Percentiles rank a stretch among this genome's conserved stretches.
phyloP scores from a whole-genome alignment of 2,888 invertebrate species.

The Archips xylosteana region DNA sequence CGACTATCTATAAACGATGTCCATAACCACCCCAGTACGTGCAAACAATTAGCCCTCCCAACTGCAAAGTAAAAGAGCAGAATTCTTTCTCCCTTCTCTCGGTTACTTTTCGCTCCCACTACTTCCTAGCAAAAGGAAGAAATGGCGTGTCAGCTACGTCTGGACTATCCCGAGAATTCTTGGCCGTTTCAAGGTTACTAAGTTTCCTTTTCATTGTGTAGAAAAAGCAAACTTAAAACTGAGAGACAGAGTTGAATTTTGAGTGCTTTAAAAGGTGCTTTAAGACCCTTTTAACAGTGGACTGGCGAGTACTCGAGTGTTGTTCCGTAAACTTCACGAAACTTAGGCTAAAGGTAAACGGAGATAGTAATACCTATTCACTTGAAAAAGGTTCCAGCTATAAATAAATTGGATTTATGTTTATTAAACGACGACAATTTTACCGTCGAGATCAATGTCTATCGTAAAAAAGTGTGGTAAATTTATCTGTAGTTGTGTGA shows the following conservation, averaged over 20 bases:
- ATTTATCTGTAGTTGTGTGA: too few relatives aligned
- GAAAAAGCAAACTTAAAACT: not conserved
- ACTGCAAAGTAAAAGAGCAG: constrained; percentile 65
- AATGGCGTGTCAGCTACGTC: constrained; percentile 73
- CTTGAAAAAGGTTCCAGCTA: not conserved
- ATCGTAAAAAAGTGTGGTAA: not conserved
- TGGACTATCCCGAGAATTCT: constrained; percentile 61
- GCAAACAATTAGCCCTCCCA: constrained; percentile 72
- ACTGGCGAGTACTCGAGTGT: constrained; percentile 34
- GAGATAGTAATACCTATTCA: constrained; percentile 9
- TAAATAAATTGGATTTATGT: not conserved
- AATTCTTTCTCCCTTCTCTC: constrained; percentile 71
- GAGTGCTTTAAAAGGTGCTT: not conserved
- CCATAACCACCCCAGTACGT: not conserved
- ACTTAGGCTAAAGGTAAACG: constrained; percentile 9
- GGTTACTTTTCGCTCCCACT: constrained; percentile 77
- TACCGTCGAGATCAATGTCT: not conserved
- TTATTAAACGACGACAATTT: not conserved
- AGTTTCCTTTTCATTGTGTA: not conserved
- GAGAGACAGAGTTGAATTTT: not conserved
- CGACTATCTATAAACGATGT: not conserved
- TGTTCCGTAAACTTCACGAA: constrained; percentile 10
- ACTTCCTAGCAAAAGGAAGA: constrained; percentile 70
- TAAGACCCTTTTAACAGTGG: not conserved
- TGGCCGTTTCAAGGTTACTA: constrained; percentile 32